These are phyloP conservation scores for Palythoa grandis DNA, from an alignment of 92 coral and sea anemone species.

Conservation along the genomic window DNA sequence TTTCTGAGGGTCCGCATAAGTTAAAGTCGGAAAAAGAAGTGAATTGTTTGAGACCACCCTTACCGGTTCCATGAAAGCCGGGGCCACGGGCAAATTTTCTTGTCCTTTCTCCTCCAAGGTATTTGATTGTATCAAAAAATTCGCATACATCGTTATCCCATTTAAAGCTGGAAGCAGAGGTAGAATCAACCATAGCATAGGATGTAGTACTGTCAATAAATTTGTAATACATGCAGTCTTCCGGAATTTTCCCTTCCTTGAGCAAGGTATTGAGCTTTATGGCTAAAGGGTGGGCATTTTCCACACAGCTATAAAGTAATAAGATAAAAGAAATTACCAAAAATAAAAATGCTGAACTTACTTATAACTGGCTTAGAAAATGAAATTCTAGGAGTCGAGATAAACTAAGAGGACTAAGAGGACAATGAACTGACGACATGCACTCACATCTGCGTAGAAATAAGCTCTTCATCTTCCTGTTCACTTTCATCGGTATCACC, in stretches of 20 bases:
- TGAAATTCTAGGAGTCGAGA: conserved; percentile 10
- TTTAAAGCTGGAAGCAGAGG: conserved; percentile 49
- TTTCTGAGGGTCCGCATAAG: conserved; percentile 56
- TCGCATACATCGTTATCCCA: conserved; percentile 55
- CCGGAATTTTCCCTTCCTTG: conserved; percentile 53
- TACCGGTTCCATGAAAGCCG: conserved; percentile 50
- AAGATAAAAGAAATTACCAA: conserved; percentile 5
- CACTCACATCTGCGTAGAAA: conserved; percentile 5
- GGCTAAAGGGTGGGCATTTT: conserved; percentile 57
- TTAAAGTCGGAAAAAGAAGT: conserved; percentile 54
- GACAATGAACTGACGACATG: conserved; percentile 7
- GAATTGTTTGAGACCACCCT: conserved; percentile 45
- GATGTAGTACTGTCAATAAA: conserved; percentile 56
- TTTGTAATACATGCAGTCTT: conserved; percentile 55
- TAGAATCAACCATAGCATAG: conserved; percentile 53
- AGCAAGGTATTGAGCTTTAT: conserved; percentile 47
- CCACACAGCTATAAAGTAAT: conserved; percentile 34
- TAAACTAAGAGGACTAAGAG: conserved; percentile 7
- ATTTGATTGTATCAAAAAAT: conserved; percentile 53
- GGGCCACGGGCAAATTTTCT: conserved; percentile 58
- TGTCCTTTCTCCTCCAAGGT: conserved; percentile 60
- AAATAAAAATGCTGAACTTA: conserved; percentile 1
- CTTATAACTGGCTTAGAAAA: conserved; percentile 6
- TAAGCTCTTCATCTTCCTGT: conserved; percentile 10
- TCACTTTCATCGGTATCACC: conserved; percentile 10